Conservation (phyloP, 2,113 vertebrate genomes). For the Onychorhynchus coronatus region DNA sequence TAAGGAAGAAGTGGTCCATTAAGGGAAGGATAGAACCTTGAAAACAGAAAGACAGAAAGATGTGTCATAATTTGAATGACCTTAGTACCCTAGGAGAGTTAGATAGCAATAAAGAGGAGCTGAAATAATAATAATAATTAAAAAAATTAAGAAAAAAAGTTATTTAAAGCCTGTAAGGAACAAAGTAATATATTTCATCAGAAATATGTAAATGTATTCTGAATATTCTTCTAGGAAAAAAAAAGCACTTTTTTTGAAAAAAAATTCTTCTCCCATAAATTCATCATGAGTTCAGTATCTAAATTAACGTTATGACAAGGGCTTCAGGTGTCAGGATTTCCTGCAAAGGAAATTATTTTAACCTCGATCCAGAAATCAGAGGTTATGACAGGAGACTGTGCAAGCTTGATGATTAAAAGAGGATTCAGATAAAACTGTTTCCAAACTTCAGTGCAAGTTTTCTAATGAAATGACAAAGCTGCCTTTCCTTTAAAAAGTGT, state of each 20-base stretch:
- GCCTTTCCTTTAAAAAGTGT: neutral
- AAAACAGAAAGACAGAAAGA: neutral
- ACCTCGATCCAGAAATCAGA: conserved; percentile 11
- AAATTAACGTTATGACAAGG: conserved; percentile 31
- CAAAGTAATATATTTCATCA: neutral
- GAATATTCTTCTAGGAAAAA: neutral
- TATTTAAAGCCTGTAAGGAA: neutral
- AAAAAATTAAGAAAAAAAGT: neutral
- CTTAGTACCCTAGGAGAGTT: neutral
- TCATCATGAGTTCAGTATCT: neutral
- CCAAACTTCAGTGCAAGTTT: conserved; percentile 7
- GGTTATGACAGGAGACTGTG: neutral
- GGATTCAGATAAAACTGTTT: neutral
- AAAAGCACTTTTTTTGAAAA: neutral
- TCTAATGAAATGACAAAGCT: conserved; percentile 22
- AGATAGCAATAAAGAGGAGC: neutral
- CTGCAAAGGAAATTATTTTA: conserved; percentile 38
- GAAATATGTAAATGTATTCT: neutral
- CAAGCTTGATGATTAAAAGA: conserved; percentile 26
- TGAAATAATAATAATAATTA: neutral
- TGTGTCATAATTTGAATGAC: neutral
- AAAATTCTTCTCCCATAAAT: neutral
- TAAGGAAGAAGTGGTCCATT: neutral
- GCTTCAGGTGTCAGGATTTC: conserved; percentile 37
- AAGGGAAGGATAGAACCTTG: neutral